phyloP scores from a whole-genome alignment of 2,113 vertebrate species.

The Ictalurus punctatus region DNA sequence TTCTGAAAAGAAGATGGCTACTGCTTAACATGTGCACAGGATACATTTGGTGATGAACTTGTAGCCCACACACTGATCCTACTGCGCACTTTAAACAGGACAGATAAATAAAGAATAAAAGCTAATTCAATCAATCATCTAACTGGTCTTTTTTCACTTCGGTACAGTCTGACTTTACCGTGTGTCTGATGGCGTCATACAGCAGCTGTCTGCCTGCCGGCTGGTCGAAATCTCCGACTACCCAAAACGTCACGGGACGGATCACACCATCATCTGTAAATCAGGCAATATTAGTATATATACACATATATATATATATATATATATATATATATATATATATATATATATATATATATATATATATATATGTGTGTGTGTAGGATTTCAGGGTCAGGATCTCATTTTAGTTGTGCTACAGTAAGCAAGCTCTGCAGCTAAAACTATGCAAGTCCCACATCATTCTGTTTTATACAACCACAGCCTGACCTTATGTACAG shows the following conservation, averaged over 20 bases:
- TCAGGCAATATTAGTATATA: neutral
- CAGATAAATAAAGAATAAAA: neutral
- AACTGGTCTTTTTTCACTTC: neutral
- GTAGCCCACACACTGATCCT: neutral
- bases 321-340: too few relatives aligned
- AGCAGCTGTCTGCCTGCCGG: conserved; percentile 88
- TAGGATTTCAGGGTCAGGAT: neutral
- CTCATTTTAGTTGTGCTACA: neutral
- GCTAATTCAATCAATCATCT: neutral
- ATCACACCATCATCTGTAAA: conserved; percentile 88
- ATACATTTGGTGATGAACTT: neutral
- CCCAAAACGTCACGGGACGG: conserved; percentile 96
- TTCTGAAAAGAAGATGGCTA: conserved; percentile 60
- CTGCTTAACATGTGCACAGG: neutral
- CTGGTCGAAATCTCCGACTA: conserved; percentile 93
- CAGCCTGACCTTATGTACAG: neutral
- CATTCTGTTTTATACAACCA: neutral
- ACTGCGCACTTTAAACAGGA: neutral
- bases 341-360: too few relatives aligned
- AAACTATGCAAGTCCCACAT: neutral
- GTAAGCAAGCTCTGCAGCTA: neutral
- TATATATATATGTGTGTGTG: too few relatives aligned
- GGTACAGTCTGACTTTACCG: conserved; percentile 70
- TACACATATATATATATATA: too few relatives aligned
- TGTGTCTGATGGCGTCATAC: conserved; percentile 95